These are phyloP conservation scores for Macroteleia sp. DNA, from an alignment of 2,888 invertebrate genomes.

Conservation along the genomic window DNA sequence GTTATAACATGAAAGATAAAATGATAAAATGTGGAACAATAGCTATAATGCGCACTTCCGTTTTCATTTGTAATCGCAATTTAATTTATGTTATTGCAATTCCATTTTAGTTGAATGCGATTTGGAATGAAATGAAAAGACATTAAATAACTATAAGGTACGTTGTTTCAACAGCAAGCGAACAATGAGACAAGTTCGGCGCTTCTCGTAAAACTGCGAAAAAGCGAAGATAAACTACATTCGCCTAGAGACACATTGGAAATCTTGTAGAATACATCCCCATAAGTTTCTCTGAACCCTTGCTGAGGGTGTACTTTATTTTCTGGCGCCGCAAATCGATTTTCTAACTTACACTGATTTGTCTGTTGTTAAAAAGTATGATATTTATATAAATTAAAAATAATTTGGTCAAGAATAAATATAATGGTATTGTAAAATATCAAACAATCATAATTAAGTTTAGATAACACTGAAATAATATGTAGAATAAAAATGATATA, in stretches of 20 bases:
- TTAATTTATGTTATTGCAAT: slow-evolving; percentile 18
- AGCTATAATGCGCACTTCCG: too few species aligned
- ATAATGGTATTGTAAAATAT: too few species aligned
- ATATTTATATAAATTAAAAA: too few species aligned
- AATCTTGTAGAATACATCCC: slow-evolving; percentile 43
- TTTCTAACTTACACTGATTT: slow-evolving; percentile 32
- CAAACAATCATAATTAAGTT: too few species aligned
- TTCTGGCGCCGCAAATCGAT: slow-evolving; percentile 40
- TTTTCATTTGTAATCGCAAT: too few species aligned
- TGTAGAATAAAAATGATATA: too few species aligned
- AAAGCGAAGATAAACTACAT: slow-evolving; percentile 42
- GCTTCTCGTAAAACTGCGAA: slow-evolving; percentile 48
- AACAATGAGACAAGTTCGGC: slow-evolving; percentile 19
- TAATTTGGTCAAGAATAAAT: too few species aligned
- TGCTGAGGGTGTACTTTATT: slow-evolving; percentile 16
- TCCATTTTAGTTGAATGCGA: slow-evolving; percentile 13
- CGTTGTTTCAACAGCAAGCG: slow-evolving; percentile 2
- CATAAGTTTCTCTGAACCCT: slow-evolving; percentile 40
- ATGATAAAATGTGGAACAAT: too few species aligned
- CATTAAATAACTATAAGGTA: slow-evolving; percentile 28
- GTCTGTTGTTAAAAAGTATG: too few species aligned
- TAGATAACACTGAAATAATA: too few species aligned
- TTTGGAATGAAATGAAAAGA: slow-evolving; percentile 1
- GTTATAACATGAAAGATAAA: too few species aligned
- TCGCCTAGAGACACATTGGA: slow-evolving; percentile 52